These are phyloP conservation scores for Nesidiocoris tenuis DNA, from an alignment of 2,888 invertebrate species.

Conservation along the genomic window DNA sequence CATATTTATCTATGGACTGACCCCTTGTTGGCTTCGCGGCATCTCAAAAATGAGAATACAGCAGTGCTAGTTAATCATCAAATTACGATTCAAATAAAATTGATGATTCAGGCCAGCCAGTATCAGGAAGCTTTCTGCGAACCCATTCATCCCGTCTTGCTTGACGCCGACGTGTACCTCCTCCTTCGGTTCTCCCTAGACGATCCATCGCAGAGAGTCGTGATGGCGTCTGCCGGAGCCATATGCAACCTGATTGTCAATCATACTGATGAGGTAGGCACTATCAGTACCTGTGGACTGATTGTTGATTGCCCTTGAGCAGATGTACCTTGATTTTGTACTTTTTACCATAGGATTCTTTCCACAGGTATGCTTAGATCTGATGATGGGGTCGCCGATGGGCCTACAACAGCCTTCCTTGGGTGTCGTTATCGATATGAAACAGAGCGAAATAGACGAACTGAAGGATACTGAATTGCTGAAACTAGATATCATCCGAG, in stretches of 20 bases:
- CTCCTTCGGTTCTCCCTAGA: conserved; percentile 82
- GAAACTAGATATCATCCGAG: conserved; percentile 76
- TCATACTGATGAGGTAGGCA: conserved; percentile 75
- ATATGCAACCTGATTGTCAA: conserved; percentile 73
- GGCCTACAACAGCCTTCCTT: conserved; percentile 64
- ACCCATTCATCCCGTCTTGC: conserved; percentile 60
- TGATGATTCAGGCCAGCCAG: conserved; percentile 62
- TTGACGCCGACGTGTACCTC: conserved; percentile 69
- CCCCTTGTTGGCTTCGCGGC: too few relatives aligned
- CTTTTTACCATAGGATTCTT: too few relatives aligned
- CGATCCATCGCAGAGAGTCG: conserved; percentile 70
- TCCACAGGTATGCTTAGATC: conserved; percentile 63
- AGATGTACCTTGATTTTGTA: too few relatives aligned
- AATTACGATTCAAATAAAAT: too few relatives aligned
- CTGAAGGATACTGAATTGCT: conserved; percentile 84
- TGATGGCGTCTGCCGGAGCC: conserved; percentile 74
- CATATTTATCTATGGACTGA: not conserved
- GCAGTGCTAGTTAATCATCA: too few relatives aligned
- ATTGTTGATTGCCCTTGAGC: too few relatives aligned
- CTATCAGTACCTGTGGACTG: too few relatives aligned
- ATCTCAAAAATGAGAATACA: too few relatives aligned
- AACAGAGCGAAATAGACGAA: conserved; percentile 60
- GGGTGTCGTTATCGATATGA: conserved; percentile 53
- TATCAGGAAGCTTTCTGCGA: conserved; percentile 74
- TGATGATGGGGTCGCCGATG: conserved; percentile 65